Conservation (phyloP, 2,113 vertebrate genomes). For the Corythoichthys haematopterus region DNA sequence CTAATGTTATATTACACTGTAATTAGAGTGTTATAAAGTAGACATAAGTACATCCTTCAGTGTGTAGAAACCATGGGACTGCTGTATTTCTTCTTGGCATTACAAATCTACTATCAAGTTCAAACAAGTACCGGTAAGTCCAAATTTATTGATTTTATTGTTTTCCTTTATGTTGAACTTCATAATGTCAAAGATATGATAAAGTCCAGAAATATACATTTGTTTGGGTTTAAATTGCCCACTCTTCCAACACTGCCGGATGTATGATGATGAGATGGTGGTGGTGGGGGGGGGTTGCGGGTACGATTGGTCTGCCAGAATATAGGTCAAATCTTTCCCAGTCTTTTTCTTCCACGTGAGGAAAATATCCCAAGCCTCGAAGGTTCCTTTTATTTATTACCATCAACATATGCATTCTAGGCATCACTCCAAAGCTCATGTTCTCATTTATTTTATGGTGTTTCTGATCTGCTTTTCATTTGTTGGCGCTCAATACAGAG, state of each 20-base stretch:
- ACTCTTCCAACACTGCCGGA: conserved; percentile 35
- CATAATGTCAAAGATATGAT: not conserved
- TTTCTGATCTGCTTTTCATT: conserved; percentile 18
- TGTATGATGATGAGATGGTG: conserved; percentile 29
- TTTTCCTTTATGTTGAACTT: not conserved
- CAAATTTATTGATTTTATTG: not conserved
- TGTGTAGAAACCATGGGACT: conserved; percentile 35
- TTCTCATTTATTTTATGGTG: not conserved
- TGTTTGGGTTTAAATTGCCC: conserved; percentile 26
- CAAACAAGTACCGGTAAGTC: conserved; percentile 59
- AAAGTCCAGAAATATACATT: not conserved
- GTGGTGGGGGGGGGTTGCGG: not conserved
- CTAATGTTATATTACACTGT: not conserved
- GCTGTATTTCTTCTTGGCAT: conserved; percentile 22
- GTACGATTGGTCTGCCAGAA: not conserved
- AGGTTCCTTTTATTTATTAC: not conserved
- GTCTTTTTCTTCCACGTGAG: not conserved
- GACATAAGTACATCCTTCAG: conserved; percentile 10
- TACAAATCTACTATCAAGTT: conserved; percentile 35
- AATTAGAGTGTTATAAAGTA: not conserved
- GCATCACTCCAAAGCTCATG: not conserved
- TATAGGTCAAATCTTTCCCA: conserved; percentile 8
- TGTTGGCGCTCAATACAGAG: conserved; percentile 10
- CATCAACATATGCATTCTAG: not conserved
- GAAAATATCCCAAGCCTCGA: not conserved